phyloP scores from a whole-genome alignment of 2,797 vertebrate genomes.

The Sylvilagus floridanus region DNA sequence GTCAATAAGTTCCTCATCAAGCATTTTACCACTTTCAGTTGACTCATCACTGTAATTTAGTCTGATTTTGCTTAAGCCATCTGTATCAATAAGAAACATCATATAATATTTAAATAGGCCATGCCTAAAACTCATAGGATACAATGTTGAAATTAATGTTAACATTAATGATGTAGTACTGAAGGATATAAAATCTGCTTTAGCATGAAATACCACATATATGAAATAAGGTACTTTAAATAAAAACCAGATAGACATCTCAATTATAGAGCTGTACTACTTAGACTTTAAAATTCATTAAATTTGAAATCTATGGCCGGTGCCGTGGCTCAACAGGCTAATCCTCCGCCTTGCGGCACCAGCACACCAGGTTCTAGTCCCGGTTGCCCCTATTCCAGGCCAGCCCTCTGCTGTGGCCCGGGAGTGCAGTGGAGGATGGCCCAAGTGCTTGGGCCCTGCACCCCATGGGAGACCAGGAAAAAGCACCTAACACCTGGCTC shows the following conservation, averaged over 20 bases:
- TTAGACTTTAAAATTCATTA: conserved; percentile 14
- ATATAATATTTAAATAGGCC: conserved; percentile 23
- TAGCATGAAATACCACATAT: conserved; percentile 28
- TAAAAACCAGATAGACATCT: not conserved
- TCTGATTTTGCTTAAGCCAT: conserved; percentile 95
- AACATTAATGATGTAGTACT: not conserved
- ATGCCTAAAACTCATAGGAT: not conserved
- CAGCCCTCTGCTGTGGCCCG: no score
- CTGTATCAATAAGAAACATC: conserved; percentile 87
- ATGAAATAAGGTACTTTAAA: conserved; percentile 36
- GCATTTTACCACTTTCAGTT: conserved; percentile 87
- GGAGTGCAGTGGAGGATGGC: no score
- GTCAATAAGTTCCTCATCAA: conserved; percentile 91
- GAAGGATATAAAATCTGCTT: conserved; percentile 48
- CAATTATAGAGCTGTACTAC: conserved; percentile 17
- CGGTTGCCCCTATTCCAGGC: no score
- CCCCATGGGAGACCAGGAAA: no score
- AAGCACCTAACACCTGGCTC: no score
- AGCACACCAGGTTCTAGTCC: no score
- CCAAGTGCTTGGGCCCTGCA: no score
- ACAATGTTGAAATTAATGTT: conserved; percentile 10
- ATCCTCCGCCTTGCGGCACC: no score
- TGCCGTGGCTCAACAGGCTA: no score
- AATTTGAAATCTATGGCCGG: not conserved
- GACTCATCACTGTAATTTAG: conserved; percentile 92